Evolutionary conservation across 2,797 vertebrate genomes (phyloP).

Genomic region (Spinibarbus caldwelli): DNA sequence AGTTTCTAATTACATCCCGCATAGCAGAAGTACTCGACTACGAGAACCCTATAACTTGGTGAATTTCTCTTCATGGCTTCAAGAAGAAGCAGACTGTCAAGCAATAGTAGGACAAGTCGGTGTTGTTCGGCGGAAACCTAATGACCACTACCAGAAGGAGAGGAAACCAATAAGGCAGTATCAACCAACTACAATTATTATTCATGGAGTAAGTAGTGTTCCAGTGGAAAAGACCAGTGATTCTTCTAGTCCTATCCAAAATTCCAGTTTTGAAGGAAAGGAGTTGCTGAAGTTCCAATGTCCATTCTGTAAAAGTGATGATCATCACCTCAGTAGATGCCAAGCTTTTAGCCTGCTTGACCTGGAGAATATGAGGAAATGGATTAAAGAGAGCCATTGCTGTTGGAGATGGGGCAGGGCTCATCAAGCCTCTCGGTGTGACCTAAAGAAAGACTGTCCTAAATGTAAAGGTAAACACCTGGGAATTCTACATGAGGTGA

Average conservation of each 20-base stretch:
- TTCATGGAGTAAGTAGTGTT: neutral
- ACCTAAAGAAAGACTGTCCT: neutral
- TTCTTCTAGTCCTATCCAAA: neutral
- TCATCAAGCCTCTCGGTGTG: neutral
- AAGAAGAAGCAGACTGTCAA: constrained; percentile 50
- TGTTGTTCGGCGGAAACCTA: neutral
- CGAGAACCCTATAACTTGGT: neutral
- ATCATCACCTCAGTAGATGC: neutral
- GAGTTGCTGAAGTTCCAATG: neutral
- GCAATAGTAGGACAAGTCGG: neutral
- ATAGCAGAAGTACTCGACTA: neutral
- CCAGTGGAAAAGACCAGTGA: too few species aligned
- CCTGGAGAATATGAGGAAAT: neutral
- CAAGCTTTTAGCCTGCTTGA: neutral
- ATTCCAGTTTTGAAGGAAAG: neutral
- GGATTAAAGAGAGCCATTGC: neutral
- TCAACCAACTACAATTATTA: neutral
- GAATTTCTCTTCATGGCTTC: neutral
- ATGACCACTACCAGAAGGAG: too few species aligned
- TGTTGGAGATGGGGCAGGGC: constrained; percentile 1
- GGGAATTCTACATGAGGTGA: neutral
- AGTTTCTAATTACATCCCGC: neutral
- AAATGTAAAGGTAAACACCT: neutral
- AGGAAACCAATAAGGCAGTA: neutral
- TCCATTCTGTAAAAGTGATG: neutral